Conservation (phyloP, 2,113 vertebrate species). For the Amphiprion percula region DNA sequence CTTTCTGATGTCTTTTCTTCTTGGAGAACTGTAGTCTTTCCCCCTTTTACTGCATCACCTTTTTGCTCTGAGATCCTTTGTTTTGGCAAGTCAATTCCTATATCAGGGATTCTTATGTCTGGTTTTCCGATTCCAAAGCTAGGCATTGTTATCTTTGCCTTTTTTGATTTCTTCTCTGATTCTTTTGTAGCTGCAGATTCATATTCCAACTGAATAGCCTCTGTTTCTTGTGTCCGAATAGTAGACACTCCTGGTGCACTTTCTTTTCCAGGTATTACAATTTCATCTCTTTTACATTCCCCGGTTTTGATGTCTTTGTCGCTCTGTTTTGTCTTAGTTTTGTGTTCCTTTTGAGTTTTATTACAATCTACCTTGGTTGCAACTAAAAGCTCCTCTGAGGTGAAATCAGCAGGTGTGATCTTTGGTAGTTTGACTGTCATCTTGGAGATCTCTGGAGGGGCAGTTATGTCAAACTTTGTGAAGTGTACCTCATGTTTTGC, state of each 20-base stretch:
- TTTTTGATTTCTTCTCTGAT: conserved; percentile 69
- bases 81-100: conserved; percentile 70
- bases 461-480: conserved; percentile 41
- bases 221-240: background rate
- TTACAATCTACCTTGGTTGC: conserved; percentile 51
- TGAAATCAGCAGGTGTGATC: conserved; percentile 46
- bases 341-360: conserved; percentile 43
- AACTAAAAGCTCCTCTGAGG: conserved; percentile 55
- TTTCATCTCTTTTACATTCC: conserved; percentile 51
- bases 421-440: conserved; percentile 71
- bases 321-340: conserved; percentile 39
- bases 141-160: conserved; percentile 58
- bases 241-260: conserved; percentile 2
- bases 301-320: conserved; percentile 28
- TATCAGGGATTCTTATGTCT: conserved; percentile 67
- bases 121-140: conserved; percentile 69
- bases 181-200: conserved; percentile 34
- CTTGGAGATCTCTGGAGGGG: conserved; percentile 59
- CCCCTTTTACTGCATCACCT: conserved; percentile 22
- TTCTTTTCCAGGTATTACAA: conserved; percentile 53
- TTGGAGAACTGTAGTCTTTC: conserved; percentile 40
- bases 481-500: conserved; percentile 64
- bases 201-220: conserved; percentile 4
- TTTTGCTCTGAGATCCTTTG: conserved; percentile 41
- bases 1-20: conserved; percentile 34